These are phyloP conservation scores for Drosophila fuyamai DNA, from an alignment of 1,140 invertebrate genomes.

Conservation along the genomic window DNA sequence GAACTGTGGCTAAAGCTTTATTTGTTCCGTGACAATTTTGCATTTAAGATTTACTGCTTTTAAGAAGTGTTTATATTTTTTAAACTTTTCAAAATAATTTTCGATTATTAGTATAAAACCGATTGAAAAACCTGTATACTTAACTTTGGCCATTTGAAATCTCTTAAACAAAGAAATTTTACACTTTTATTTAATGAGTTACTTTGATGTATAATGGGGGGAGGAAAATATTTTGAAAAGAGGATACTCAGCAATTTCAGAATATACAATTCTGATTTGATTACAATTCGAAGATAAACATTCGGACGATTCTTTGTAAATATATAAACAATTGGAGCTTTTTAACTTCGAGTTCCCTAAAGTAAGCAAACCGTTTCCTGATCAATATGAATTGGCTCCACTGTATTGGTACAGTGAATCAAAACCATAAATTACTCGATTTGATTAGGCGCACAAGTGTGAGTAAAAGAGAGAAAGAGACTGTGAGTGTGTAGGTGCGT, in stretches of 20 bases:
- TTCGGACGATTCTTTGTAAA: neutral
- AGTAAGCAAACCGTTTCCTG: conserved; percentile 10
- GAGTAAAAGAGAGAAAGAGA: conserved; percentile 1
- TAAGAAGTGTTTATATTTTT: neutral
- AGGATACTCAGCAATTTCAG: neutral
- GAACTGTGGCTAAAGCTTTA: neutral
- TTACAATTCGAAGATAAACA: no score
- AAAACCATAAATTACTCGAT: conserved; percentile 36
- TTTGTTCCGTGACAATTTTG: neutral
- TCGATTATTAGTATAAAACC: no score
- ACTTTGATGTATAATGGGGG: no score
- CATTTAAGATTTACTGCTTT: neutral
- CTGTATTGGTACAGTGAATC: conserved; percentile 35
- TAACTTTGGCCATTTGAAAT: no score
- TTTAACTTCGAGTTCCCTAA: neutral
- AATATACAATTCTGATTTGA: no score
- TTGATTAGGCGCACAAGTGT: conserved; percentile 23
- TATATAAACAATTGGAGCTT: conserved; percentile 3
- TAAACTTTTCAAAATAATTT: no score
- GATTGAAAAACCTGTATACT: neutral
- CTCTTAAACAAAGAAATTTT: no score
- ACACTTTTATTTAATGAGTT: neutral
- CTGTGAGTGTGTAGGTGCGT: conserved; percentile 16
- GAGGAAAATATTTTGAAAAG: conserved; percentile 1
- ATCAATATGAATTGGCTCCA: conserved; percentile 1